Conservation (phyloP, 2,888 invertebrate genomes). For the Tillus elongatus region DNA sequence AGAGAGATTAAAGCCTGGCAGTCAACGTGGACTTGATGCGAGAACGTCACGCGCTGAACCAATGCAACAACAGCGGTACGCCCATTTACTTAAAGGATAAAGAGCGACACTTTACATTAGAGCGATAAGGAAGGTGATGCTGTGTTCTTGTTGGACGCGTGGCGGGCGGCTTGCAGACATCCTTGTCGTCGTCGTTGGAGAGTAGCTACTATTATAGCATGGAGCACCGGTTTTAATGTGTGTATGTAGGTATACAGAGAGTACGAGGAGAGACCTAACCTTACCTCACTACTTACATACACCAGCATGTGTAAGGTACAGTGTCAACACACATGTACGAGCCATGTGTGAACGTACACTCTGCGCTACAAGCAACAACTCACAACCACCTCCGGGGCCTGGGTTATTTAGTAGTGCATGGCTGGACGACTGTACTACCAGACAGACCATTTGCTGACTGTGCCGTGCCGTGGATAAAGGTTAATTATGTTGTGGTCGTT, state of each 20-base stretch:
- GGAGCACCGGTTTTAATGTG: slow-evolving; percentile 37
- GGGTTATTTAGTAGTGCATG: slow-evolving; percentile 24
- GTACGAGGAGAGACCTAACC: slow-evolving; percentile 34
- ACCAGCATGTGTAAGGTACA: slow-evolving; percentile 41
- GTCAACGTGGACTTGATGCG: slow-evolving; percentile 37
- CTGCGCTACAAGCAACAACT: slow-evolving; percentile 18
- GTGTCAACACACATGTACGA: slow-evolving; percentile 42
- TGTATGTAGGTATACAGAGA: slow-evolving; percentile 34
- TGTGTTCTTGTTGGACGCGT: too few species aligned
- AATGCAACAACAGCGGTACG: slow-evolving; percentile 28
- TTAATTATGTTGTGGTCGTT: slow-evolving; percentile 32
- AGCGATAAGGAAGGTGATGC: slow-evolving; percentile 34
- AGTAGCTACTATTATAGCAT: slow-evolving; percentile 42
- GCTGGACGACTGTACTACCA: slow-evolving; percentile 28
- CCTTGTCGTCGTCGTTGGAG: slow-evolving; percentile 31
- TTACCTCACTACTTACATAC: slow-evolving; percentile 40
- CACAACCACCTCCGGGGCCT: slow-evolving; percentile 11
- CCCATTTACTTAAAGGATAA: slow-evolving; percentile 42
- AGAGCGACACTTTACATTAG: slow-evolving; percentile 37
- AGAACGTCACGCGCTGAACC: slow-evolving; percentile 26
- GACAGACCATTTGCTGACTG: slow-evolving; percentile 30
- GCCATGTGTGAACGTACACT: slow-evolving; percentile 40
- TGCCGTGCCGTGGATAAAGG: slow-evolving; percentile 32
- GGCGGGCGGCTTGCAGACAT: too few species aligned
- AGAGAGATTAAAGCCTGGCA: slow-evolving; percentile 28